A percentile compares a stretch with the other conserved stretches of the same genome.
Conservation (phyloP, 2,888 invertebrate genomes). For the Plemyria rubiginata region DNA sequence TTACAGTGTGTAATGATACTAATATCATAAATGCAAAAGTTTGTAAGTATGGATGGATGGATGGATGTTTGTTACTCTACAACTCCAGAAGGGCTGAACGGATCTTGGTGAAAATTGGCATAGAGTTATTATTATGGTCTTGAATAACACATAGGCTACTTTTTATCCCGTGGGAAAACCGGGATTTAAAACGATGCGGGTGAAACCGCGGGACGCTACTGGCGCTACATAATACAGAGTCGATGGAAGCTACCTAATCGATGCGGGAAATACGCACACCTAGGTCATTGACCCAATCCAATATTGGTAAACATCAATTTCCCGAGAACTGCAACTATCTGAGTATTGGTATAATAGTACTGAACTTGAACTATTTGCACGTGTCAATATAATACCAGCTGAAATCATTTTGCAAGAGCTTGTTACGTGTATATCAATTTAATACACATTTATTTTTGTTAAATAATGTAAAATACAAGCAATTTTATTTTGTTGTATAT, state of each 20-base stretch:
- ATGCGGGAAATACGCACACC: conserved; percentile 1
- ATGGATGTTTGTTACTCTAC: too few species aligned
- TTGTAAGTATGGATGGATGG: too few species aligned
- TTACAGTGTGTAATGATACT: neutral
- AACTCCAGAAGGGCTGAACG: too few species aligned
- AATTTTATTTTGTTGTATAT: too few species aligned
- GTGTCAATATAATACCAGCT: neutral
- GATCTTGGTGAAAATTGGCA: too few species aligned
- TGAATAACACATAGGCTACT: too few species aligned
- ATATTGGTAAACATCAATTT: conserved; percentile 27
- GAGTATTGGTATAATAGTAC: conserved; percentile 10
- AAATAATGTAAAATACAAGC: too few species aligned
- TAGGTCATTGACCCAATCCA: conserved; percentile 24
- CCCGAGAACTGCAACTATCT: conserved; percentile 27
- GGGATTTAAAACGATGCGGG: too few species aligned
- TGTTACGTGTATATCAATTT: neutral
- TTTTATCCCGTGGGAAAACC: too few species aligned
- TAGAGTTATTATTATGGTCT: too few species aligned
- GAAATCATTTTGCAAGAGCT: neutral
- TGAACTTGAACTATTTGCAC: conserved; percentile 28
- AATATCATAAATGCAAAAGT: too few species aligned
- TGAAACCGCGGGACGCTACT: too few species aligned
- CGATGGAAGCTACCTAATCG: neutral
- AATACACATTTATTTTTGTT: neutral
- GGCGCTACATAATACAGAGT: neutral